Percentiles rank a stretch among this genome's conserved stretches.
Evolutionary conservation across 2,888 invertebrate species (phyloP).

Genomic region (Pachycephus smyrnensis): DNA sequence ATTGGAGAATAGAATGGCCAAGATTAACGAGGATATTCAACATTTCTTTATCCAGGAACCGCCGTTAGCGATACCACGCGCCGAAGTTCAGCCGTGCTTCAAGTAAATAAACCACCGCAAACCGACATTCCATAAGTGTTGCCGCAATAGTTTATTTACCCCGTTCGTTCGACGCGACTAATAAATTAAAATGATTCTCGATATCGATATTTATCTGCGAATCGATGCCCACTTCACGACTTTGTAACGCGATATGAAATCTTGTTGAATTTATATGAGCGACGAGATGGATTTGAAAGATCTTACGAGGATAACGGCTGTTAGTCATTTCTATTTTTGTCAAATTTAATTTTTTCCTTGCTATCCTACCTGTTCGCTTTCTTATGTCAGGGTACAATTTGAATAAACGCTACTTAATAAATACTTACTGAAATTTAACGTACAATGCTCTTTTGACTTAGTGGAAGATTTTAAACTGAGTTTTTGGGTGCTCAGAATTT

Average conservation of each 20-base stretch:
- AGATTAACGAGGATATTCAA: neutral
- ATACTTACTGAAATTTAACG: neutral
- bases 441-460: neutral
- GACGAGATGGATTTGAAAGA: neutral
- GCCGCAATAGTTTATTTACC: neutral
- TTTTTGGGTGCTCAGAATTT: neutral
- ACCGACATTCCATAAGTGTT: neutral
- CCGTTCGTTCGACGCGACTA: neutral
- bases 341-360: neutral
- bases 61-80: neutral
- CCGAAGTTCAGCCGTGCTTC: neutral
- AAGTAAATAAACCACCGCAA: neutral
- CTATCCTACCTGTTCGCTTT: neutral
- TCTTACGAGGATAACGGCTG: neutral
- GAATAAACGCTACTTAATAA: neutral
- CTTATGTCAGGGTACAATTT: neutral
- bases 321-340: neutral
- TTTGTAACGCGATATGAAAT: neutral
- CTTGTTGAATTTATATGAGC: neutral
- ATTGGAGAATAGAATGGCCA: neutral
- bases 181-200: neutral
- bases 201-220: neutral
- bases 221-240: neutral
- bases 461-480: neutral
- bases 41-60: neutral